Evolutionary conservation across 2,797 vertebrate species (phyloP).

Genomic region (Sebastes umbrosus): DNA sequence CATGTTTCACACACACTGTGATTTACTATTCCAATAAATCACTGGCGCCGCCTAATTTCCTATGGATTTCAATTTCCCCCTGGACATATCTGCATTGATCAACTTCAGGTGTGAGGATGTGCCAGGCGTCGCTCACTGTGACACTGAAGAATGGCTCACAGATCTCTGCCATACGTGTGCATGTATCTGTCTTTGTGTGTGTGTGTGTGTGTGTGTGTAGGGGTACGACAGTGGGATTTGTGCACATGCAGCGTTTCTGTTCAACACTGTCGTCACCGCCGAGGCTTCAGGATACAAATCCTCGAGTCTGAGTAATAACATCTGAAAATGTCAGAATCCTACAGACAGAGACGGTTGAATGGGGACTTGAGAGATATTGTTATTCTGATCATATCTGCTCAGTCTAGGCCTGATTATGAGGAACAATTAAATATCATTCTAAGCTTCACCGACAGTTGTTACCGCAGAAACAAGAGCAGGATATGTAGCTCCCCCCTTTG

Average conservation of each 20-base stretch:
- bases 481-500: conserved; percentile 16
- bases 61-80: conserved; percentile 85
- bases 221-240: conserved; percentile 52
- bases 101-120: conserved; percentile 79
- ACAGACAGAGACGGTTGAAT: conserved; percentile 49
- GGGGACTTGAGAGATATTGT: conserved; percentile 64
- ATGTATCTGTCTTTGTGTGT: neutral
- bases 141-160: conserved; percentile 77
- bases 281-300: conserved; percentile 73
- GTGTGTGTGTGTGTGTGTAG: neutral
- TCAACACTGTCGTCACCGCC: conserved; percentile 31
- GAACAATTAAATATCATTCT: conserved; percentile 63
- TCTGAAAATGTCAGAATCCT: conserved; percentile 78
- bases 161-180: conserved; percentile 38
- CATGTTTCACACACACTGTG: conserved; percentile 56
- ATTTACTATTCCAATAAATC: conserved; percentile 85
- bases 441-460: conserved; percentile 37
- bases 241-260: conserved; percentile 73
- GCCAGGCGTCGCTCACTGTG: conserved; percentile 76
- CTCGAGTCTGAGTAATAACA: conserved; percentile 74
- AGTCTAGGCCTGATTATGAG: conserved; percentile 54
- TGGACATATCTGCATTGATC: conserved; percentile 83
- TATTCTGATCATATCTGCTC: conserved; percentile 69
- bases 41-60: conserved; percentile 79
- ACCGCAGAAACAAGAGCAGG: conserved; percentile 16